Evolutionary conservation across 1,140 invertebrate genomes (phyloP), one percentile per base, ranked within the genome.

Genomic region (Drosophila kohkoa): DNA sequence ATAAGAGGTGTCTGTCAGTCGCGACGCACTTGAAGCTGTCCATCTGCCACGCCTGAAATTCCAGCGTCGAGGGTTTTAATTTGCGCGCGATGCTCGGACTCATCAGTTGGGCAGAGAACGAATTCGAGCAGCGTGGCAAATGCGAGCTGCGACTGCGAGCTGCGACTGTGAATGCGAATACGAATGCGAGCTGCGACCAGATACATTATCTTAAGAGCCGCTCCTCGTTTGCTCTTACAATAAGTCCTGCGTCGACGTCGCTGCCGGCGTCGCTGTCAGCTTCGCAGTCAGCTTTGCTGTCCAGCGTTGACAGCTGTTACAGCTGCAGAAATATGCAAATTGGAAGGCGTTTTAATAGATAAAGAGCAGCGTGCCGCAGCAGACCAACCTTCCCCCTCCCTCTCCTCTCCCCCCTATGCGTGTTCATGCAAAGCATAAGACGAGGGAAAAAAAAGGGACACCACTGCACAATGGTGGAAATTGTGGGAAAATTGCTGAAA

Each of bases 311-410:
- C 83, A 88, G 83, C 85, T 88, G 83, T 79, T 88, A 83, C 83
- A 88, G 83, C 83, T 89, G 83, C 83, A 88, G 85, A 88, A 89
- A 88, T 88, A 88, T 88, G 83, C 83, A 88, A 88, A 88, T 88
- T 89, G 81, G 83, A 85, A 88, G 83, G 83, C 83, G 83, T 89
- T 88, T 85, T 88, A 88, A 83, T 88, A 88, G 83, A 88, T 88
- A 88, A 88, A 88, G 81, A 89, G 83, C 83, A 88, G 69, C 72
- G 83, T 82, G 76, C 76, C 79, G 75, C 72, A 52, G 62, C 55
- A 58, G 55, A 13, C 25, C 5, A 11, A 10, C 38, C 41, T 3
- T 3, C n/a, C 41, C n/a, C 41, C 2, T 2, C 0, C n/a, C 7
- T 5, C 41, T n/a, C 38, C 41, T 3, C 6, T 5, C 41, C 5